phyloP scores from a whole-genome alignment of 2,888 invertebrate genomes.

The Trichopoda pennipes region DNA sequence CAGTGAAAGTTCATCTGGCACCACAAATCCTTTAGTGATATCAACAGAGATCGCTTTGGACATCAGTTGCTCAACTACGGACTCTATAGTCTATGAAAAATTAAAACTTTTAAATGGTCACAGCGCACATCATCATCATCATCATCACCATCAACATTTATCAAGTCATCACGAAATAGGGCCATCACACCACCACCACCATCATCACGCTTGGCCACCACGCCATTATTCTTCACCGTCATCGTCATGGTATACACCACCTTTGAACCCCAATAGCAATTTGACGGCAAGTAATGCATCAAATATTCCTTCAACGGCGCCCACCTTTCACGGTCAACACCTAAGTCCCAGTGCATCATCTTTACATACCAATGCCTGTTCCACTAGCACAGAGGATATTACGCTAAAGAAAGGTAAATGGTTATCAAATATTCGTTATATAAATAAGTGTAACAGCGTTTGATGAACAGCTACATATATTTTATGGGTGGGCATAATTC shows the following conservation, averaged over 20 bases:
- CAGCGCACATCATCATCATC: slow-evolving; percentile 68
- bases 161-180: slow-evolving; percentile 68
- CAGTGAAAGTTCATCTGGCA: slow-evolving; percentile 74
- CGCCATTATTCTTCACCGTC: slow-evolving; percentile 73
- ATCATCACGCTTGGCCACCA: slow-evolving; percentile 71
- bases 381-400: slow-evolving; percentile 35
- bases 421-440: not conserved
- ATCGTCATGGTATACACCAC: slow-evolving; percentile 78
- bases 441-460: no score
- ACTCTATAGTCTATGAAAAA: slow-evolving; percentile 77
- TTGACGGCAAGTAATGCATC: slow-evolving; percentile 56
- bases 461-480: no score
- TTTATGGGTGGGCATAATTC: no score
- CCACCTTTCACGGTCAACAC: slow-evolving; percentile 36
- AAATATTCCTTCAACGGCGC: slow-evolving; percentile 70
- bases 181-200: slow-evolving; percentile 44
- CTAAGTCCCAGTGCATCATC: slow-evolving; percentile 43
- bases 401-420: slow-evolving; percentile 56
- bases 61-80: slow-evolving; percentile 69
- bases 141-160: slow-evolving; percentile 69
- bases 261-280: slow-evolving; percentile 72
- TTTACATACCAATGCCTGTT: slow-evolving; percentile 38
- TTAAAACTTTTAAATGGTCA: slow-evolving; percentile 76
- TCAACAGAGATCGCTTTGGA: slow-evolving; percentile 66
- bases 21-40: slow-evolving; percentile 43